Base-by-base conservation (phyloP, 2,113 vertebrate genomes). In the Benitochromis conjunctus region DNA sequence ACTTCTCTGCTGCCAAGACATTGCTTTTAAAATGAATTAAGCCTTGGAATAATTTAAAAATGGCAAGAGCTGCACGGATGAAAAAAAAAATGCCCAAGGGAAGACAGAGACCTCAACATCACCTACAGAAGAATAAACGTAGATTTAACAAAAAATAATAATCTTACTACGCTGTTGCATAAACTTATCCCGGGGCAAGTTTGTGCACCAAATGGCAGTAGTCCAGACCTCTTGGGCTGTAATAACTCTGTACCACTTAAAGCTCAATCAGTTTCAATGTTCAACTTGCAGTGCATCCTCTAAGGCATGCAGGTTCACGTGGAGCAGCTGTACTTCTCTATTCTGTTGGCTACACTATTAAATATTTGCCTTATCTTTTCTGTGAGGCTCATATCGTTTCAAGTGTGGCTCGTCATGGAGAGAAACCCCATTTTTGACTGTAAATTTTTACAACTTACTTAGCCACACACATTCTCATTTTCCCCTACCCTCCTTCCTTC, bases 1-100 rank as follows among this genome's bases (percentile, higher is more conserved):
- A 96, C 96, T 78, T 96, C 96, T 89, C 96, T 96, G 95, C 91
- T 97, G 97, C 85, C 97, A 98, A 97, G 96, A 96, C 85, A 81
- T 97, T 95, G 96, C 31, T 96, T 76, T 77, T 81, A 95, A 93
- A 97, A 97, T 97, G 96, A 97, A 88, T 96, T 88, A 83, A 86
- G 86, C 83, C 60, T 85, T 64, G 55, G 43, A 86, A 88, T 89
- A 76, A 88, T 92, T 88, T 60, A 55, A 79, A 85, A 88, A 90
- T 55, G 56, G 78, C 89, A 78, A 64, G 34, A 90, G 48, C 85
- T 81, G 82, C 76, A 76, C 76, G 83, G 80, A 91, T 79, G 74
- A 58, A n/a, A 58, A 78, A 55, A 56, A 36, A 77, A 81, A 71
- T 57, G 80, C 91, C 91, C 80, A 51, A 57, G 89, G 93, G 69